phyloP scores from a whole-genome alignment of 2,113 vertebrate species.

The Bubo scandiacus region DNA sequence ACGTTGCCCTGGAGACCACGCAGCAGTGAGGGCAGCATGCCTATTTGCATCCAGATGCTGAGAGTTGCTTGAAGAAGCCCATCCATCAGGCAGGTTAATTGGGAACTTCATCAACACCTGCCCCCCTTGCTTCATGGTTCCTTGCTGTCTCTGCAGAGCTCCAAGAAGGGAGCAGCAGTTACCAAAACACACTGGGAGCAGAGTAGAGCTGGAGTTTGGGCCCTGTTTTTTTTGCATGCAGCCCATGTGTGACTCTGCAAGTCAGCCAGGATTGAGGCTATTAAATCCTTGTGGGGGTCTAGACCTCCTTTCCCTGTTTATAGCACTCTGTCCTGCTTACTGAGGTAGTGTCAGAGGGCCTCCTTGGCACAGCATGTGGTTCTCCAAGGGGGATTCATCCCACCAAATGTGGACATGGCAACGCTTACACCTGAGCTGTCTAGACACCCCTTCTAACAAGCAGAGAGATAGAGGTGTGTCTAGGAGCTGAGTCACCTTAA shows the following conservation, averaged over 20 bases:
- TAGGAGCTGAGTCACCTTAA: neutral
- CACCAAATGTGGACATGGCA: accelerated
- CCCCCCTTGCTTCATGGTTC: accelerated
- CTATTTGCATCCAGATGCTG: neutral
- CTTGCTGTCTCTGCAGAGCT: neutral
- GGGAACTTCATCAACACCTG: neutral
- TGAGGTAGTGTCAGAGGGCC: neutral
- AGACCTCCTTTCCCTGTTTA: neutral
- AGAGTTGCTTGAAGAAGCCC: neutral
- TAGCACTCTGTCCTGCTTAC: neutral
- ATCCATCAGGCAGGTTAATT: neutral
- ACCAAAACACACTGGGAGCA: neutral
- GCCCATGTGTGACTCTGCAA: neutral
- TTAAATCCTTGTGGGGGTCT: neutral
- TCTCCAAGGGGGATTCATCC: neutral
- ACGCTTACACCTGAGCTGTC: neutral
- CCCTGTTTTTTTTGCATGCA: neutral
- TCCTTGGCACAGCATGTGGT: neutral
- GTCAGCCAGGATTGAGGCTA: neutral
- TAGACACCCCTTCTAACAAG: neutral
- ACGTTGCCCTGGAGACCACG: conserved; percentile 31
- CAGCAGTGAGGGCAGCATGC: accelerated
- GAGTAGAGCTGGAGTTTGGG: neutral
- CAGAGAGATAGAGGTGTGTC: neutral
- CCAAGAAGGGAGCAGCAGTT: neutral